Conservation (phyloP, 2,888 invertebrate genomes). For the Hydropsyche betteni region DNA sequence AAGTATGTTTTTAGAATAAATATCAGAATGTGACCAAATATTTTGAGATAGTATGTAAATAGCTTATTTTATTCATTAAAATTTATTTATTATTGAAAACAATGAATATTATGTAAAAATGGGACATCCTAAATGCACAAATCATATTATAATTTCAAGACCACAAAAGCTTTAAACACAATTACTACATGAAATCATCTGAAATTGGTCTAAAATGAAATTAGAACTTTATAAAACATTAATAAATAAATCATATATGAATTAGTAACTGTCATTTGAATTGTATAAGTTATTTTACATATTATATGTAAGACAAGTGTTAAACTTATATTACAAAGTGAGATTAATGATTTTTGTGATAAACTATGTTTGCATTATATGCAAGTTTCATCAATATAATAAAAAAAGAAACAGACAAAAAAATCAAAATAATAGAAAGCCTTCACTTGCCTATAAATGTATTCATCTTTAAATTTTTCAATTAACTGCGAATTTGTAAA, state of each 20-base stretch:
- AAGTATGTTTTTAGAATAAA: constrained; percentile 14
- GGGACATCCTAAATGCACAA: too few species aligned
- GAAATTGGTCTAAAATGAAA: background rate
- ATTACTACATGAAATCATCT: background rate
- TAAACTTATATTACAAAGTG: constrained; percentile 14
- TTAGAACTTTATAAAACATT: background rate
- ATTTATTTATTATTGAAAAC: constrained; percentile 6
- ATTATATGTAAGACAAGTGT: background rate
- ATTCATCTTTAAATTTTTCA: too few species aligned
- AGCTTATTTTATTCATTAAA: constrained; percentile 21
- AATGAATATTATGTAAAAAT: background rate
- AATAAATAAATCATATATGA: background rate
- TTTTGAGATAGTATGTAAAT: constrained; percentile 26
- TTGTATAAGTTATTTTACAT: background rate
- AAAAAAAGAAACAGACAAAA: background rate
- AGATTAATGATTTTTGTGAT: constrained; percentile 25
- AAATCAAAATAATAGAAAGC: background rate
- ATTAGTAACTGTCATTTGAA: too few species aligned
- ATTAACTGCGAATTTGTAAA: too few species aligned
- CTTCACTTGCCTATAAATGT: constrained; percentile 19
- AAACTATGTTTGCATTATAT: background rate
- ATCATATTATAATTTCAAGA: too few species aligned
- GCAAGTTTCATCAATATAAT: background rate
- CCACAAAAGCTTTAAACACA: background rate
- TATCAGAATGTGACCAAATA: constrained; percentile 15